Evolutionary conservation across 2,113 vertebrate species (phyloP), one percentile per base, ranked within the genome.

Genomic region (Heptranchias perlo): DNA sequence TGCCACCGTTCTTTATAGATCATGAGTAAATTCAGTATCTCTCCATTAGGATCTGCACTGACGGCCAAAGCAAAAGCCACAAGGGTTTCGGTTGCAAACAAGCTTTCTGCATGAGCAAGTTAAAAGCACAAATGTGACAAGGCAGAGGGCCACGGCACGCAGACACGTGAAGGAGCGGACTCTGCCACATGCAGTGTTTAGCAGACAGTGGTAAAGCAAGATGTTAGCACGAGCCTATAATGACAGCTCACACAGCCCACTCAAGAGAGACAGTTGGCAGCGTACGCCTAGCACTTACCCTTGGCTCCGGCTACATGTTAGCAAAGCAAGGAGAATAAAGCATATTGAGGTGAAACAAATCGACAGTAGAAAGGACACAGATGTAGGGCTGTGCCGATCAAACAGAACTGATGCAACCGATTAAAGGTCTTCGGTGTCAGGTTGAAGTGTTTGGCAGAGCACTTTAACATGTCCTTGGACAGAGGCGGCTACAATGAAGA

Each of bases 331-430:
- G 65, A 95, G 94, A 69, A 95, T 31, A 95, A 95, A 95, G 94
- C 65, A 95, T 95, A 95, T 95, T 95, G 94, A 95, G 65, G 94
- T 95, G 47, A 95, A 95, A 31, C 65, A 95, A 95, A 52, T 95
- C 21, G 61, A 69, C 39, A 67, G 23, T 52, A 95, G 44, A 69
- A 47, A 52, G n/a, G n/a, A n/a, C n/a, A n/a, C n/a, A n/a, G 13
- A 69, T 52, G 49, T 31, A 94, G 61, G 64, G 64, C 94, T 52
- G 94, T 69, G 64, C 23, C 64, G 65, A 73, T 95, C 94, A 69
- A 21, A 18, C 14, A 62, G 28, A 49, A 35, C 13, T 69, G 94
- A 95, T 52, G 64, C 44, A 52, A 35, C 39, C n/a, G 4, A 69
- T 95, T 95, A 95, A 95, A 73, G 47, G 94, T 39, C 64, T 69